A percentile compares a stretch with the other conserved stretches of the same genome.
Conservation (phyloP, 1,140 invertebrate species). For the Pogonus chalceus region DNA sequence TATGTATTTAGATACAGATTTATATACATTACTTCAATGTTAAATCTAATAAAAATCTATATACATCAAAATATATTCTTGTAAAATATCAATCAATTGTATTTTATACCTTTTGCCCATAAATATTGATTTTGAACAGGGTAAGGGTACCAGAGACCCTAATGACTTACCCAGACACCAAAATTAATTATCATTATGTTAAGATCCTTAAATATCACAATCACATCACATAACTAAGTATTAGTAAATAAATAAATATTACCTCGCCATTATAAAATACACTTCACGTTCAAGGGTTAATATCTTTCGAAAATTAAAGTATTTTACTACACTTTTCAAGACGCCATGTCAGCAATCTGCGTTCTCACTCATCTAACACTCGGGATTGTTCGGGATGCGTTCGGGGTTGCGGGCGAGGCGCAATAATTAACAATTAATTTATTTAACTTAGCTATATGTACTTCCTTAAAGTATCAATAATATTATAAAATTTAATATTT, state of each 20-base stretch:
- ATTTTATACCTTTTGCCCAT: too few relatives aligned
- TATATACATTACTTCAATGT: background rate
- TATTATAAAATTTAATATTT: background rate
- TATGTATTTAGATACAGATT: background rate
- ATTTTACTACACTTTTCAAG: constrained; percentile 33
- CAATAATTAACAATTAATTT: background rate
- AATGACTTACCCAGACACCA: constrained; percentile 3
- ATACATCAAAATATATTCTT: too few relatives aligned
- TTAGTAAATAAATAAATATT: constrained; percentile 10
- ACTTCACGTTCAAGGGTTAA: constrained; percentile 27
- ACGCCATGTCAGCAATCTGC: constrained; percentile 35
- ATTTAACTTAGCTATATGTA: too few relatives aligned
- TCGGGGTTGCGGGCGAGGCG: constrained; percentile 21
- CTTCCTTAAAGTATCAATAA: background rate
- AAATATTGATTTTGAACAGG: constrained; percentile 31
- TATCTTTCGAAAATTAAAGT: constrained; percentile 28
- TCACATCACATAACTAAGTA: background rate
- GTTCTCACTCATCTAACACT: constrained; percentile 11
- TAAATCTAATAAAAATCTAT: too few relatives aligned
- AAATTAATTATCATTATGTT: background rate
- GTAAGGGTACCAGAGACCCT: constrained; percentile 23
- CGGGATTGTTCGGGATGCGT: constrained; percentile 29
- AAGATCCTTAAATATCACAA: background rate
- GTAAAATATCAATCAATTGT: constrained; percentile 29
- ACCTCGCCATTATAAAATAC: constrained; percentile 20